phyloP scores from a whole-genome alignment of 2,113 vertebrate species.

The Lathamus discolor region DNA sequence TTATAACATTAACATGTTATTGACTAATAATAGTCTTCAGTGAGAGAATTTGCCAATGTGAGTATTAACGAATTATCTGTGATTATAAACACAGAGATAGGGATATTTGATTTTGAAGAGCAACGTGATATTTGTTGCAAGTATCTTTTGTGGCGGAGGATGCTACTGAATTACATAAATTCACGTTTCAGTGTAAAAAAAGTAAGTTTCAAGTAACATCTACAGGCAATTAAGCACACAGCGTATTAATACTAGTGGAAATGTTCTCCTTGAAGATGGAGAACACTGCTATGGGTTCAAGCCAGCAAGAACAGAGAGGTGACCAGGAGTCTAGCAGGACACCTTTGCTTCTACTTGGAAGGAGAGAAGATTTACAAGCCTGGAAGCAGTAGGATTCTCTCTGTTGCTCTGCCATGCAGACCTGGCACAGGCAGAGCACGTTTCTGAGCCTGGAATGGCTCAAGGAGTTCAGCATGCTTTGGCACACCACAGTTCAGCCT shows the following conservation, averaged over 20 bases:
- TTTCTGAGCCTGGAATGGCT: neutral
- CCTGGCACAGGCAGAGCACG: neutral
- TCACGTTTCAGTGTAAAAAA: neutral
- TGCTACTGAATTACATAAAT: neutral
- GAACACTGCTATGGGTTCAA: fast-evolving
- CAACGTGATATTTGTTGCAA: neutral
- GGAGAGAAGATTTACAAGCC: neutral
- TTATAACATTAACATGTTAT: neutral
- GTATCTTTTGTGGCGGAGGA: neutral
- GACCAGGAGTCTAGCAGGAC: neutral
- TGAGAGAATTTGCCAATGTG: neutral
- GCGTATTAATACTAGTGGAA: neutral
- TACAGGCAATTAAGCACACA: neutral
- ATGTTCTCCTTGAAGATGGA: neutral
- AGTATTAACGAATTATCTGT: neutral
- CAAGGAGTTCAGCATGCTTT: neutral
- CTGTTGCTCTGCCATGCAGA: neutral
- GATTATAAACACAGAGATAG: neutral
- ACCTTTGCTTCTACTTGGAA: neutral
- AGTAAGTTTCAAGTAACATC: neutral
- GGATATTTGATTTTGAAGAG: neutral
- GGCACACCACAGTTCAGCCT: neutral
- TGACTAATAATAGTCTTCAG: neutral
- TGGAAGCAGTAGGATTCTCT: neutral
- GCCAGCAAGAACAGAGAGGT: neutral